These are phyloP conservation scores for human DNA, from an alignment of 2,113 vertebrate genomes.

Conservation along the genomic window GRCh38 chr2:128449001-128449500, in stretches of 20 bases:
- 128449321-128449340: too few relatives aligned
- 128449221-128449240: neutral
- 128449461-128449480: neutral
- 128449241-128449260: neutral
- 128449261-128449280: neutral
- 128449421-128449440: accelerated
- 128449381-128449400: neutral
- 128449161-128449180: neutral
- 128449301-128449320: neutral
- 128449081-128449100: neutral
- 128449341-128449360: neutral
- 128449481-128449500: neutral
- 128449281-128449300: too few relatives aligned
- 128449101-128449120: neutral
- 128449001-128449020: neutral
- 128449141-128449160: too few relatives aligned
- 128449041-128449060: neutral
- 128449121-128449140: neutral
- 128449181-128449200: neutral
- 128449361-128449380: too few relatives aligned
- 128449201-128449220: neutral
- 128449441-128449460: neutral
- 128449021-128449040: neutral
- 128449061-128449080: too few relatives aligned
- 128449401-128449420: neutral